A percentile compares a stretch with the other conserved stretches of the same genome.
Conservation (phyloP, 2,888 invertebrate species). For the Drosophila paranaensis region DNA sequence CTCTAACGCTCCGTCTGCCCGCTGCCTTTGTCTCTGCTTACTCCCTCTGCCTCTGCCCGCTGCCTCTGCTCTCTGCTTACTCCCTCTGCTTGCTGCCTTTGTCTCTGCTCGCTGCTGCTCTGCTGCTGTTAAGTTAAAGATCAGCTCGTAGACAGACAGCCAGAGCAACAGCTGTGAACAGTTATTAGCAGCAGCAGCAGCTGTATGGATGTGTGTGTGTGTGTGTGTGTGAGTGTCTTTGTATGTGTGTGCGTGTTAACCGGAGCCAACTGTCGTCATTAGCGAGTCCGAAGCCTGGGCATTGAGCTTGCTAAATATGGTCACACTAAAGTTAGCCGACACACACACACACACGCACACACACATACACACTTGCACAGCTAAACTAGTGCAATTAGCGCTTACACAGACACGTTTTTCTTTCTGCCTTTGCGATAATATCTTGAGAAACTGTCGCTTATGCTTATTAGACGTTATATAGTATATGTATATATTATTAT, state of each 20-base stretch:
- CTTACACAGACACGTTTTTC: constrained; percentile 33
- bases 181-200: constrained; percentile 54
- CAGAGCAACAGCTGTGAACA: constrained; percentile 57
- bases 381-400: constrained; percentile 53
- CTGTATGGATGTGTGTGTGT: constrained; percentile 7
- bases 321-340: constrained; percentile 78
- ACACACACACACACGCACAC: constrained; percentile 14
- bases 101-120: neutral
- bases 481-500: neutral
- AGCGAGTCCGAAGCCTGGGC: constrained; percentile 55
- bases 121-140: constrained; percentile 44
- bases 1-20: neutral
- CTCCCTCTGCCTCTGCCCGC: neutral
- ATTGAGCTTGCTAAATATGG: constrained; percentile 80
- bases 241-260: constrained; percentile 27
- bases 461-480: constrained; percentile 54
- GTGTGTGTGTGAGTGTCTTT: constrained; percentile 6
- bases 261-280: constrained; percentile 71
- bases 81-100: neutral
- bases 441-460: constrained; percentile 63
- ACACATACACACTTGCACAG: constrained; percentile 34
- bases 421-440: constrained; percentile 21
- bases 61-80: neutral
- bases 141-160: constrained; percentile 31
- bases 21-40: neutral